Percentiles rank a stretch among this genome's conserved stretches.
Evolutionary conservation across 2,888 invertebrate genomes (phyloP).

Genomic region (Drosophila pegasa): DNA sequence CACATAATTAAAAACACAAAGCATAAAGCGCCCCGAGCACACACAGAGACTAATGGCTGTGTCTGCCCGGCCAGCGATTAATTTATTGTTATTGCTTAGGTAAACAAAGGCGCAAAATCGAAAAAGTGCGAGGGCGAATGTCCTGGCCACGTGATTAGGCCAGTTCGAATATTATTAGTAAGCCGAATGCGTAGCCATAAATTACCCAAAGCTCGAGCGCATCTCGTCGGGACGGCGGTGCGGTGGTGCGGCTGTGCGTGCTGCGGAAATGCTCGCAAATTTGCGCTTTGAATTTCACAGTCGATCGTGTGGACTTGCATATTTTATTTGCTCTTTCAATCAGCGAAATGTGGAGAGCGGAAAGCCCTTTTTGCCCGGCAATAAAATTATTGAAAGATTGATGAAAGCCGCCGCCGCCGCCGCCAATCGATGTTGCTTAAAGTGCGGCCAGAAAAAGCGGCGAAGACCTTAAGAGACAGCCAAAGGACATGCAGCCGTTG

Average conservation of each 20-base stretch:
- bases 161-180: constrained; percentile 72
- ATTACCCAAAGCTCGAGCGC: constrained; percentile 67
- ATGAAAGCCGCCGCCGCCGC: constrained; percentile 39
- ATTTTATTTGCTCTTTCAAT: constrained; percentile 76
- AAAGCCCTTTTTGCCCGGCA: constrained; percentile 52
- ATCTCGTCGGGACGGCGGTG: constrained; percentile 39
- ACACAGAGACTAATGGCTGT: constrained; percentile 64
- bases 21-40: constrained; percentile 50
- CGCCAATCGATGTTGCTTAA: constrained; percentile 43
- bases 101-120: constrained; percentile 73
- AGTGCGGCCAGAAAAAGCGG: not conserved
- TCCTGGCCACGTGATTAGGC: constrained; percentile 45
- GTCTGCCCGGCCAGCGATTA: constrained; percentile 57
- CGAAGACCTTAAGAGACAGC: constrained; percentile 27
- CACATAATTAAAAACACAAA: constrained; percentile 81
- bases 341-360: constrained; percentile 67
- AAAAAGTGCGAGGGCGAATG: constrained; percentile 27
- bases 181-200: constrained; percentile 79
- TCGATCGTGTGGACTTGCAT: constrained; percentile 75
- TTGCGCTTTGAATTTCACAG: constrained; percentile 67
- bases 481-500: constrained; percentile 44
- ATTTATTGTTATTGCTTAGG: constrained; percentile 80
- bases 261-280: constrained; percentile 70
- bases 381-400: constrained; percentile 71
- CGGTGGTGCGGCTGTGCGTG: constrained; percentile 57